A percentile compares a stretch with the other conserved stretches of the same genome.
Conservation (phyloP, 1,140 invertebrate genomes). For the Periplaneta americana region DNA sequence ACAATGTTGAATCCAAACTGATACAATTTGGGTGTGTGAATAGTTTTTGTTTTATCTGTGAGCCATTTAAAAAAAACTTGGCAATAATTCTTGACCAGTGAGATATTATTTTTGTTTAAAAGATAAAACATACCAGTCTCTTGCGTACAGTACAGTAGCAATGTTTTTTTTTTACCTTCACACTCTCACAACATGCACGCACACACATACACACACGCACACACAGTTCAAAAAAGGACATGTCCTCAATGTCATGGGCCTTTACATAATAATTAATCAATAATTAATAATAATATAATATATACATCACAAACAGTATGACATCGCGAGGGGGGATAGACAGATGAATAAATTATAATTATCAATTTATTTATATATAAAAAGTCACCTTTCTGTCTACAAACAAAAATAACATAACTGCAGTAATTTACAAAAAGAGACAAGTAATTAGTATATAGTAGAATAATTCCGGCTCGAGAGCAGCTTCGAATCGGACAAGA, state of each 20-base stretch:
- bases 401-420: conserved; percentile 3
- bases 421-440: conserved; percentile 5
- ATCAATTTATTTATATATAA: conserved; percentile 14
- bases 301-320: conserved; percentile 12
- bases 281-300: conserved; percentile 17
- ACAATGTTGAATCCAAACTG: conserved; percentile 27
- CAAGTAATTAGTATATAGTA: neutral
- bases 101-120: conserved; percentile 14
- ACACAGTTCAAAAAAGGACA: conserved; percentile 15
- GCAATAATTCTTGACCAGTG: conserved; percentile 9
- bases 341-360: conserved; percentile 19
- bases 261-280: conserved; percentile 14
- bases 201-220: neutral
- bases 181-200: conserved; percentile 9
- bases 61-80: conserved; percentile 15
- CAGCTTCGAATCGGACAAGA: neutral
- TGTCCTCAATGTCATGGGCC: conserved; percentile 20
- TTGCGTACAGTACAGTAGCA: conserved; percentile 17
- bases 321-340: neutral
- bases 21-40: conserved; percentile 23
- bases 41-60: conserved; percentile 13
- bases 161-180: conserved; percentile 10
- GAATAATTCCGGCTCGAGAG: neutral
- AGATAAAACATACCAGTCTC: conserved; percentile 20
- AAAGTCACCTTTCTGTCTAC: conserved; percentile 2